Conservation (phyloP, 2,888 invertebrate species). For the Scaptomyza cyrtandrae region DNA sequence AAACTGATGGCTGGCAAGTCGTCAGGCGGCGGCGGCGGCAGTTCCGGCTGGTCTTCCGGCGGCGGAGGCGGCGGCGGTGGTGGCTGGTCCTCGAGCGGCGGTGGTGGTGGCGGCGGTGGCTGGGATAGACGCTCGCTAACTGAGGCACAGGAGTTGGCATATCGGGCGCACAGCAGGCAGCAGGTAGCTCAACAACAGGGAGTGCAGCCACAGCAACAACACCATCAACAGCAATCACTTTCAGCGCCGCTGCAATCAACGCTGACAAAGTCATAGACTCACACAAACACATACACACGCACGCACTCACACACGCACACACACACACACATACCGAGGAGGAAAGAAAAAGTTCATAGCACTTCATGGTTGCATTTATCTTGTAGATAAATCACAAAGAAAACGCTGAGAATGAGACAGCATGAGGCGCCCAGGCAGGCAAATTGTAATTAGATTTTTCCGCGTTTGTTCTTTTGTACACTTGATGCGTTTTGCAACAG, state of each 20-base stretch:
- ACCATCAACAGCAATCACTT: conserved; percentile 46
- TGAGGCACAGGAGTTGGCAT: conserved; percentile 89
- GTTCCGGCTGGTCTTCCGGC: conserved; percentile 81
- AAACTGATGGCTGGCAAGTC: conserved; percentile 90
- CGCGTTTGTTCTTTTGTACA: conserved; percentile 40
- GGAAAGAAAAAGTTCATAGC: conserved; percentile 41
- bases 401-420: conserved; percentile 20
- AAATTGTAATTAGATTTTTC: conserved; percentile 74
- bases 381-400: conserved; percentile 73
- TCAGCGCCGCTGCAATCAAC: conserved; percentile 46
- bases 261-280: conserved; percentile 62
- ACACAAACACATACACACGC: conserved; percentile 33
- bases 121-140: conserved; percentile 90
- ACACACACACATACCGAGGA: conserved; percentile 35
- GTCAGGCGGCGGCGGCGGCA: conserved; percentile 84
- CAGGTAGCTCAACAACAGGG: conserved; percentile 69
- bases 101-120: conserved; percentile 87
- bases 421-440: conserved; percentile 28
- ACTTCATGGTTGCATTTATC: conserved; percentile 72
- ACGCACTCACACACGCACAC: conserved; percentile 14
- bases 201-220: conserved; percentile 51
- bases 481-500: conserved; percentile 60
- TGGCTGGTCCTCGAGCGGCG: conserved; percentile 85
- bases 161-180: conserved; percentile 87
- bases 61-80: conserved; percentile 84